These are phyloP conservation scores for Otocyon megalotis DNA, from an alignment of 2,113 vertebrate species.

Conservation along the genomic window DNA sequence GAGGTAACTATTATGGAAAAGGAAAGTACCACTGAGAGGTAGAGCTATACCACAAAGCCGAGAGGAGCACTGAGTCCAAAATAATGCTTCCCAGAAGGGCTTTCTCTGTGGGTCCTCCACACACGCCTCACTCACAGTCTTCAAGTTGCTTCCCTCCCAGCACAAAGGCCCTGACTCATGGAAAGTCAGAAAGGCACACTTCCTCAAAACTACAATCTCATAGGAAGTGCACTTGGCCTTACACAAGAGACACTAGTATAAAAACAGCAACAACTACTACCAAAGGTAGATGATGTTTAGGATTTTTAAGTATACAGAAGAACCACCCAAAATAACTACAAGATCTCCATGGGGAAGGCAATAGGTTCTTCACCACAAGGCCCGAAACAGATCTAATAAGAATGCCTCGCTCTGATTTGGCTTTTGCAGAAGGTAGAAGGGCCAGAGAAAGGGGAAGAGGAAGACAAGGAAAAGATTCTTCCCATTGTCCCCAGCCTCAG, in stretches of 20 bases:
- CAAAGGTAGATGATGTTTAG: slow-evolving; percentile 59
- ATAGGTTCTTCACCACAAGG: background rate
- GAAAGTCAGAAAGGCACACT: slow-evolving; percentile 85
- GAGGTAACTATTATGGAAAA: background rate
- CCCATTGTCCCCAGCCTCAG: background rate
- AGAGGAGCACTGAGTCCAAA: background rate
- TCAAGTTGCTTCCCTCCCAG: slow-evolving; percentile 90
- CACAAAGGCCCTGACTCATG: slow-evolving; percentile 86
- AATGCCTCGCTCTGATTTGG: background rate
- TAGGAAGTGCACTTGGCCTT: slow-evolving; percentile 85
- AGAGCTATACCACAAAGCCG: background rate
- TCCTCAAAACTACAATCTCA: slow-evolving; percentile 87
- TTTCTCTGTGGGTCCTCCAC: slow-evolving; percentile 87
- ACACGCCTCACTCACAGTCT: slow-evolving; percentile 87
- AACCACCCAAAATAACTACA: background rate
- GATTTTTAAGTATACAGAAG: background rate
- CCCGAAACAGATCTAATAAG: background rate
- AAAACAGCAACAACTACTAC: slow-evolving; percentile 79
- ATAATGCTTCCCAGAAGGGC: slow-evolving; percentile 67
- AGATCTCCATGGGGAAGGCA: background rate
- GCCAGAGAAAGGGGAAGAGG: background rate
- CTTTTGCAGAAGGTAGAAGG: background rate
- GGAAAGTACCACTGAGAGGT: background rate
- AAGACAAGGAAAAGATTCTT: background rate
- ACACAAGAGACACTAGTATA: slow-evolving; percentile 73